phyloP scores from a whole-genome alignment of 2,113 vertebrate species.

The Halichoerus grypus region DNA sequence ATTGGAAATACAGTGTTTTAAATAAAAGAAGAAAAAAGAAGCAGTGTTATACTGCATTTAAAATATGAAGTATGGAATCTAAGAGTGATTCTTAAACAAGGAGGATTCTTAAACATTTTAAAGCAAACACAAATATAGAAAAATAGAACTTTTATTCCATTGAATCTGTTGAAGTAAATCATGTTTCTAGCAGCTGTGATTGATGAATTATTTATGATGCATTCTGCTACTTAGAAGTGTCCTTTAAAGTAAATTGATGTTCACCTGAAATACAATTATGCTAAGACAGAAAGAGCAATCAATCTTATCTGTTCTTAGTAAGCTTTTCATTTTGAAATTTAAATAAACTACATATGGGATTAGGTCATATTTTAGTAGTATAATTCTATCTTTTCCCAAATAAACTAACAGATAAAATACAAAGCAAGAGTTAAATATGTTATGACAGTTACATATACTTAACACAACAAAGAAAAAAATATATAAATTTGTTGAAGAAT shows the following conservation, averaged over 20 bases:
- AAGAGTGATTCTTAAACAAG: slow-evolving; percentile 77
- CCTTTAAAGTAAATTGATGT: slow-evolving; percentile 94
- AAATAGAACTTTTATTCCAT: slow-evolving; percentile 83
- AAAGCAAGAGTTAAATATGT: slow-evolving; percentile 84
- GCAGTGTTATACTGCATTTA: slow-evolving; percentile 70
- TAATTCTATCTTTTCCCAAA: slow-evolving; percentile 85
- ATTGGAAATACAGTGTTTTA: slow-evolving; percentile 63
- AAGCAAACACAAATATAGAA: slow-evolving; percentile 81
- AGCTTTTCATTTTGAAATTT: slow-evolving; percentile 91
- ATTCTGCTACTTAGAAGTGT: slow-evolving; percentile 92
- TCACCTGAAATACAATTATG: slow-evolving; percentile 94
- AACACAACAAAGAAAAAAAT: slow-evolving; percentile 58
- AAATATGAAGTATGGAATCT: slow-evolving; percentile 72
- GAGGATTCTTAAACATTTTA: slow-evolving; percentile 82
- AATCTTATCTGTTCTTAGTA: slow-evolving; percentile 91
- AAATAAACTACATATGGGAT: slow-evolving; percentile 88
- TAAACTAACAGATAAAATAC: slow-evolving; percentile 83
- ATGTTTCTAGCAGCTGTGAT: slow-evolving; percentile 86
- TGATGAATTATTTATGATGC: slow-evolving; percentile 92
- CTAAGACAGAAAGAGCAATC: slow-evolving; percentile 90
- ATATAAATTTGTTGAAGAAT: background rate
- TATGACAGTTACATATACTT: slow-evolving; percentile 67
- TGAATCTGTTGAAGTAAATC: slow-evolving; percentile 87
- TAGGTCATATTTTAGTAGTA: slow-evolving; percentile 86
- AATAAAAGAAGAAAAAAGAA: slow-evolving; percentile 24